These are phyloP conservation scores for Stenopsyche tienmushanensis DNA, from an alignment of 1,140 invertebrate species.

Conservation along the genomic window DNA sequence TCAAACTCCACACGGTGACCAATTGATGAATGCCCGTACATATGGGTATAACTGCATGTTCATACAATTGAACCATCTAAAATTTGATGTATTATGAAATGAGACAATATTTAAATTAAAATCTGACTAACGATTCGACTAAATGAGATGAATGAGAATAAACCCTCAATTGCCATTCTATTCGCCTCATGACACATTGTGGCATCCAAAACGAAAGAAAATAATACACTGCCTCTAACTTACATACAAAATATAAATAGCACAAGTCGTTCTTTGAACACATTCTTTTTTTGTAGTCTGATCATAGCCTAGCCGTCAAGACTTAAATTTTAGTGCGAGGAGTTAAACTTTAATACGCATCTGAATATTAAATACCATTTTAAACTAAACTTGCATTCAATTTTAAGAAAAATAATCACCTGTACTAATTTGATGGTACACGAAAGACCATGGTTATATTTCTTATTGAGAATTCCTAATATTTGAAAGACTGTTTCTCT, in stretches of 20 bases:
- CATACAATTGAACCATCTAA: slow-evolving; percentile 73
- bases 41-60: slow-evolving; percentile 67
- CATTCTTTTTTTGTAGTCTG: too few relatives aligned
- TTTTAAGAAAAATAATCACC: slow-evolving; percentile 47
- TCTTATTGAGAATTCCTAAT: slow-evolving; percentile 76
- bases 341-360: too few relatives aligned
- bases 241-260: too few relatives aligned
- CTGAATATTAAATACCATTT: too few relatives aligned
- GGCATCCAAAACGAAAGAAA: too few relatives aligned
- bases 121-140: neutral
- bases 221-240: too few relatives aligned
- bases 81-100: slow-evolving; percentile 22
- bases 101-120: neutral
- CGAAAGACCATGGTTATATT: slow-evolving; percentile 74
- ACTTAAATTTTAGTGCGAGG: neutral
- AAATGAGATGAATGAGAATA: neutral
- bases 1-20: slow-evolving; percentile 62
- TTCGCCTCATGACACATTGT: too few relatives aligned
- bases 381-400: neutral
- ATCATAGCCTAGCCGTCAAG: too few relatives aligned
- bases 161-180: neutral
- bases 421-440: slow-evolving; percentile 68
- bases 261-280: too few relatives aligned
- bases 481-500: slow-evolving; percentile 75
- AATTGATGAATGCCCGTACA: slow-evolving; percentile 67